Evolutionary conservation across 2,113 vertebrate species (phyloP).

Genomic region (Canis aureus): DNA sequence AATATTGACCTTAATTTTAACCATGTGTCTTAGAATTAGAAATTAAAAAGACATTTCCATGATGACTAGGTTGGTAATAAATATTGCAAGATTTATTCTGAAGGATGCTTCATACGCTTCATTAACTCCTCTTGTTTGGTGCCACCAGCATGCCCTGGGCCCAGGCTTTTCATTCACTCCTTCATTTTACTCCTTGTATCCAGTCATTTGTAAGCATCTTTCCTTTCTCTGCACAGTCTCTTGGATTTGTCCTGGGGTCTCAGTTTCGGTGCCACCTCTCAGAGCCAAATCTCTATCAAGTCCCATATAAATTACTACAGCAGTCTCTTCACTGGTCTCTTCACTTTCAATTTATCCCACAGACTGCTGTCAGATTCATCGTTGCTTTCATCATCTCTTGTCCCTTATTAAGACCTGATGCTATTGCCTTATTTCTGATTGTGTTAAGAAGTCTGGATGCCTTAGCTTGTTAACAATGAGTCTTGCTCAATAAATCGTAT

Average conservation of each 20-base stretch:
- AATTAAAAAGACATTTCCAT: constrained; percentile 63
- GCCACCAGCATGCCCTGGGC: background rate
- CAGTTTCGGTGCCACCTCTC: constrained; percentile 36
- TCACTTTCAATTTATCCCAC: background rate
- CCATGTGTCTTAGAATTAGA: constrained; percentile 77
- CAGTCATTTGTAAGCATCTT: background rate
- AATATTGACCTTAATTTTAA: constrained; percentile 80
- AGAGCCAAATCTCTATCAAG: constrained; percentile 54
- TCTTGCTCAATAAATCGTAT: background rate
- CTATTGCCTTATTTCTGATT: constrained; percentile 5
- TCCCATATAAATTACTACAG: constrained; percentile 8
- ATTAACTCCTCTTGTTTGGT: background rate
- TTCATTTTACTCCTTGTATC: background rate
- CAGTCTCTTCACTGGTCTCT: background rate
- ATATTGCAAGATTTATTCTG: constrained; percentile 35
- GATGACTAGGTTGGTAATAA: constrained; percentile 56
- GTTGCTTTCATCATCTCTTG: constrained; percentile 9
- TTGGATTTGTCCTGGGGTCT: constrained; percentile 1
- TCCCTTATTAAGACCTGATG: background rate
- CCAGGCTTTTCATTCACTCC: background rate
- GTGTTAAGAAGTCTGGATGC: background rate
- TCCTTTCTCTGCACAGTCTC: background rate
- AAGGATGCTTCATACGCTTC: background rate
- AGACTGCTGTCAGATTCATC: background rate
- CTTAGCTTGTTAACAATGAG: background rate